phyloP scores from a whole-genome alignment of 2,113 vertebrate genomes.

The Seriola aureovittata region DNA sequence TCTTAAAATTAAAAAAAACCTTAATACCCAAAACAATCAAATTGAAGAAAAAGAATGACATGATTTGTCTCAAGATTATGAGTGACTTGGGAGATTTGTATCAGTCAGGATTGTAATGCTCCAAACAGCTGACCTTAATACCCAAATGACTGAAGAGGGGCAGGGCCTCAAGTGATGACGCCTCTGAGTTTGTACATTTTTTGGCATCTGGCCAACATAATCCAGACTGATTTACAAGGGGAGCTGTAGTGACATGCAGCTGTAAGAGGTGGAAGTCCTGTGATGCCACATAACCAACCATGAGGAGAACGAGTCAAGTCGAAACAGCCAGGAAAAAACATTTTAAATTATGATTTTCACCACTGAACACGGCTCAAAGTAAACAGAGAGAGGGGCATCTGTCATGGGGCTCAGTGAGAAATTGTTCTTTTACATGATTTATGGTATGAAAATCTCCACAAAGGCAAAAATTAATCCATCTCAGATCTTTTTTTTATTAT shows the following conservation, averaged over 20 bases:
- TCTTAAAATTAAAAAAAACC: conserved; percentile 25
- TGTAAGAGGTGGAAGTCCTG: background rate
- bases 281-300: background rate
- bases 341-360: conserved; percentile 36
- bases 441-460: background rate
- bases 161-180: conserved; percentile 13
- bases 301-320: background rate
- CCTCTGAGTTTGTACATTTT: conserved; percentile 25
- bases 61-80: conserved; percentile 68
- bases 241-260: background rate
- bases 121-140: conserved; percentile 75
- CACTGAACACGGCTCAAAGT: conserved; percentile 44
- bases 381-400: conserved; percentile 2
- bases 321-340: conserved; percentile 25
- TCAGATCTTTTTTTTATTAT: background rate
- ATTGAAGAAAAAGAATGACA: conserved; percentile 42
- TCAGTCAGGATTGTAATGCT: conserved; percentile 45
- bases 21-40: conserved; percentile 44
- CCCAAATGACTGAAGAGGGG: conserved; percentile 47
- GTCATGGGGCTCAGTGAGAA: conserved; percentile 3
- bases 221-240: conserved; percentile 24
- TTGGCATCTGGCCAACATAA: conserved; percentile 9
- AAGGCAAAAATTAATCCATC: background rate
- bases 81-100: conserved; percentile 56
- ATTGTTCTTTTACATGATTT: background rate